Conservation (phyloP, 2,797 vertebrate species). For the Falco concolor region DNA sequence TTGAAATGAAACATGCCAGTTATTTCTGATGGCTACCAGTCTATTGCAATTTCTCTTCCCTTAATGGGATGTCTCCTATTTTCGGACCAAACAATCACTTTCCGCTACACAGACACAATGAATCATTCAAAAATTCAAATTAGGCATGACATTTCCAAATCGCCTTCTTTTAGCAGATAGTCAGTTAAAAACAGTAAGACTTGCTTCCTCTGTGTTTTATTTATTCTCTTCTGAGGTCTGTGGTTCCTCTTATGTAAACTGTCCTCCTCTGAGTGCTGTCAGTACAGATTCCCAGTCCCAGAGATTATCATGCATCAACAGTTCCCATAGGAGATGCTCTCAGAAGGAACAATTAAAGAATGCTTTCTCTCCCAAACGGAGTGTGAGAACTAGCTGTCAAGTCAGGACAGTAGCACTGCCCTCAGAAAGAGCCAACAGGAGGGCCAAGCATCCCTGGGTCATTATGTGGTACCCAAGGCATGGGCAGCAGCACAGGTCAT, state of each 20-base stretch:
- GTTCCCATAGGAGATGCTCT: background rate
- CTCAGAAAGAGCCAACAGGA: background rate
- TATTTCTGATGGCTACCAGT: conserved; percentile 34
- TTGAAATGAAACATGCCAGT: background rate
- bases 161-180: background rate
- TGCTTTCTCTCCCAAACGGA: background rate
- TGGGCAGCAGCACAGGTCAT: accelerated
- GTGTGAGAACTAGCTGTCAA: background rate
- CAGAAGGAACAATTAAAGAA: background rate
- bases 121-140: conserved; percentile 61
- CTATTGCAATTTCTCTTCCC: conserved; percentile 25
- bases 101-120: background rate
- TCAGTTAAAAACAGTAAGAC: conserved; percentile 14
- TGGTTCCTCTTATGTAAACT: background rate
- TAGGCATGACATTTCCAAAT: conserved; percentile 43
- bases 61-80: conserved; percentile 46
- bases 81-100: conserved; percentile 55
- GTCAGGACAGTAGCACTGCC: background rate
- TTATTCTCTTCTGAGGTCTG: background rate
- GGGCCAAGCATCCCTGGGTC: background rate
- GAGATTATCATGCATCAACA: background rate
- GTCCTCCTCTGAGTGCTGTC: background rate
- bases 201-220: background rate
- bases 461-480: accelerated
- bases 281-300: background rate